Conservation (phyloP, 2,113 vertebrate genomes). For the Rattus norvegicus region DNA sequence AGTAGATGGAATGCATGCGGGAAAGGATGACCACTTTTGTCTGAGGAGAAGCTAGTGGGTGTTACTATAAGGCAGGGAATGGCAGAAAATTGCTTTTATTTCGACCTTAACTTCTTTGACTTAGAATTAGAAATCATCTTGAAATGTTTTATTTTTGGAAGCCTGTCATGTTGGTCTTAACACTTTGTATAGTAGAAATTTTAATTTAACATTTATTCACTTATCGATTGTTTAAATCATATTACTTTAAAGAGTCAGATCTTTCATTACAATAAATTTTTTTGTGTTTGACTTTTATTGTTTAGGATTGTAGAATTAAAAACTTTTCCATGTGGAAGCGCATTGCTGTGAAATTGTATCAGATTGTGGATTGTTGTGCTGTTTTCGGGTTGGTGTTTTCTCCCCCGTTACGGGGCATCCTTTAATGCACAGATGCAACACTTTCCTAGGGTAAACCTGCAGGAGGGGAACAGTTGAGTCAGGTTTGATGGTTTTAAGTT, state of each 20-base stretch:
- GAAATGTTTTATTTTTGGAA: slow-evolving; percentile 5
- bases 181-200: neutral
- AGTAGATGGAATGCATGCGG: neutral
- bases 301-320: neutral
- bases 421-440: neutral
- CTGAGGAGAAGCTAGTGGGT: neutral
- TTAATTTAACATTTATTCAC: neutral
- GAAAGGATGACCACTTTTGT: neutral
- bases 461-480: neutral
- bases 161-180: neutral
- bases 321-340: neutral
- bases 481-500: neutral
- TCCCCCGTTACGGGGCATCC: neutral
- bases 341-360: neutral
- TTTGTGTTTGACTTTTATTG: neutral
- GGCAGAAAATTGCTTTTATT: neutral
- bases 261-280: neutral
- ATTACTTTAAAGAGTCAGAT: neutral
- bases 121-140: slow-evolving; percentile 20
- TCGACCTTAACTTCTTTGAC: neutral
- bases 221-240: neutral
- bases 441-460: neutral
- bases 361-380: neutral
- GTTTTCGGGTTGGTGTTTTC: neutral
- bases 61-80: neutral